Percentiles rank a stretch among this genome's conserved stretches.
phyloP scores from a whole-genome alignment of 2,888 invertebrate species.

The Drosophila koepferae region DNA sequence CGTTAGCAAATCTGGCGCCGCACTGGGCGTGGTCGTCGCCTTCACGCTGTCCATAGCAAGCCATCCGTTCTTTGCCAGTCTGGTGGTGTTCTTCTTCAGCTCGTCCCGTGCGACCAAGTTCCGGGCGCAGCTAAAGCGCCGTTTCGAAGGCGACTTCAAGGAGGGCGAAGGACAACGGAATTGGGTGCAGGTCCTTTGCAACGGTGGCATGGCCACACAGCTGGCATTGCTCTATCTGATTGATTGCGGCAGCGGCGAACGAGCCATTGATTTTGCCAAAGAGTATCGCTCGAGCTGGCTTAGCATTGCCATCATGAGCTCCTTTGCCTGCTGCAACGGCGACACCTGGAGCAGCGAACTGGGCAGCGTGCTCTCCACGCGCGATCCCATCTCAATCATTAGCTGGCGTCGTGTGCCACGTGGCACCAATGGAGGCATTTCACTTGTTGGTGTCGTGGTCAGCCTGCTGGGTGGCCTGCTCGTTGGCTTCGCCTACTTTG shows the following conservation, averaged over 20 bases:
- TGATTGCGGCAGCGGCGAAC: constrained; percentile 92
- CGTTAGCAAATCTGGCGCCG: constrained; percentile 89
- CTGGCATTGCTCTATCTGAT: constrained; percentile 91
- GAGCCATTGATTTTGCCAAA: constrained; percentile 90
- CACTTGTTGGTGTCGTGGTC: constrained; percentile 87
- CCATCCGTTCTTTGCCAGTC: constrained; percentile 90
- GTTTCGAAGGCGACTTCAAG: constrained; percentile 91
- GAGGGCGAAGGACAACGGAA: constrained; percentile 93
- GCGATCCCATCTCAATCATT: constrained; percentile 91
- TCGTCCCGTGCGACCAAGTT: constrained; percentile 94
- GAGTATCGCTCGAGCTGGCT: constrained; percentile 93
- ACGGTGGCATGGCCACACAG: constrained; percentile 93
- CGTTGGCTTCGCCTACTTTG: constrained; percentile 91
- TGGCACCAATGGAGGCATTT: constrained; percentile 96
- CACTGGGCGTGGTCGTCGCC: constrained; percentile 90
- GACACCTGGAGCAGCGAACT: constrained; percentile 97
- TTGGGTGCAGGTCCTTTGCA: constrained; percentile 96
- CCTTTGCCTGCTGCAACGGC: constrained; percentile 93
- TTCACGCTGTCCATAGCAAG: constrained; percentile 92
- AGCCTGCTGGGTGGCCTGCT: constrained; percentile 86
- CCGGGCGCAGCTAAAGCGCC: constrained; percentile 88
- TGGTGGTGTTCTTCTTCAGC: constrained; percentile 92
- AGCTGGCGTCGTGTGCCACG: constrained; percentile 90
- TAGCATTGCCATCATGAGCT: constrained; percentile 91
- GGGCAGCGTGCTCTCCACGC: constrained; percentile 90